Conservation (phyloP, 2,888 invertebrate species). For the Hetaerina titia region DNA sequence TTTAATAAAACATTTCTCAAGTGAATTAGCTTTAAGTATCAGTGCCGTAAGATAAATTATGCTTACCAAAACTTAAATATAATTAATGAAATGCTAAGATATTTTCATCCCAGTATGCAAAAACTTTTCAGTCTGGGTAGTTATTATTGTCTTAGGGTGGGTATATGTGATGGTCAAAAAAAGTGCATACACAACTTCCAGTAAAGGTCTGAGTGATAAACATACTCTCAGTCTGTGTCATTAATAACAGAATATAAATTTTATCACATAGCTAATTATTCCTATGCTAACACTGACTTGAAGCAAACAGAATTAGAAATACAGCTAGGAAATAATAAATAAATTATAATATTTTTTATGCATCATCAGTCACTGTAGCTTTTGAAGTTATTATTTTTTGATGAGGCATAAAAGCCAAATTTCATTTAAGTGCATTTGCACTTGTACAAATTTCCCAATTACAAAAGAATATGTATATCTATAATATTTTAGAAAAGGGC, state of each 20-base stretch:
- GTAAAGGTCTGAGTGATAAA: slow-evolving; percentile 27
- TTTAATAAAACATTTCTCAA: not conserved
- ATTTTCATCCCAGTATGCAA: slow-evolving; percentile 31
- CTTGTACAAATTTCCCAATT: not conserved
- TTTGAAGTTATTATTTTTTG: not conserved
- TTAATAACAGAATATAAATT: slow-evolving; percentile 12
- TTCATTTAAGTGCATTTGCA: slow-evolving; percentile 7
- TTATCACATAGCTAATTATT: slow-evolving; percentile 1
- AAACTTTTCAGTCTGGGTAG: slow-evolving; percentile 21
- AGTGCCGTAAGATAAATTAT: not conserved
- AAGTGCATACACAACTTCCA: slow-evolving; percentile 15
- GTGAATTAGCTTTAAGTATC: not conserved
- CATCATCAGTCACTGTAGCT: not conserved
- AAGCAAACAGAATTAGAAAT: slow-evolving; percentile 21
- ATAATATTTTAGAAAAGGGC: slow-evolving; percentile 23
- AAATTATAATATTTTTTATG: slow-evolving; percentile 25
- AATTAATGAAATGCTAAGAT: slow-evolving; percentile 45
- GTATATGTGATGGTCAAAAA: slow-evolving; percentile 40
- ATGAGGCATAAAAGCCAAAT: slow-evolving; percentile 28
- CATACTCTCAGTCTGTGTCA: slow-evolving; percentile 34
- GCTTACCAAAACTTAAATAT: slow-evolving; percentile 25
- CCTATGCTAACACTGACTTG: slow-evolving; percentile 61
- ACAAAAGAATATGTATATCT: slow-evolving; percentile 7
- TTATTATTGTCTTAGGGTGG: slow-evolving; percentile 65
- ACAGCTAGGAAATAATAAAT: not conserved